Evolutionary conservation across 2,888 invertebrate genomes (phyloP), one percentile per base, ranked within the genome.

Genomic region (Drepanosiphum platanoidis): DNA sequence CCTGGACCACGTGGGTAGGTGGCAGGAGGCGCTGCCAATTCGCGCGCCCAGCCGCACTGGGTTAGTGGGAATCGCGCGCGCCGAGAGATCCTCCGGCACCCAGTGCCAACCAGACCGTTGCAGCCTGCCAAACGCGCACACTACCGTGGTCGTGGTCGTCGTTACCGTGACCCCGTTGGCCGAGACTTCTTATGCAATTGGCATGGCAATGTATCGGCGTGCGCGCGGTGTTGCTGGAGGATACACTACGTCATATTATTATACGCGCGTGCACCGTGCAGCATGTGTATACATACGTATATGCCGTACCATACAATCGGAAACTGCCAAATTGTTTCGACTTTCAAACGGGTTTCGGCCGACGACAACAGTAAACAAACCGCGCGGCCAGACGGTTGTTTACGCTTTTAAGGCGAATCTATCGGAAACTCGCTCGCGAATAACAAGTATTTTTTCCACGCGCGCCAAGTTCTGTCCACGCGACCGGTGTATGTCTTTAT

Each of bases 161-260:
- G 75, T 74, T 64, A 66, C 83, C 83, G 52, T 83, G 83, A 83
- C 83, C 83, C 75, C 75, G 83, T 83, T 83, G 83, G 83, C 83
- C 75, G 34, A 75, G 64, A 64, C 74, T 66, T 83, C 83, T 83
- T 75, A 83, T 74, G 83, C 83, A 75, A 83, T 83, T 83, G 83
- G 83, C 83, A 75, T 66, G 15, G 64, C n/a, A n/a, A n/a, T 64
- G 61, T 64, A 30, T 32, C n/a, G 7, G 42, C 15, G 74, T 27
- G 34, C 66, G 27, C 66, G 27, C 36, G 34, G 15, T 80, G 32
- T 68, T 22, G 27, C 80, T 70, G 80, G 80, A 80, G 52, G 15
- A 34, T 36, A 34, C 64, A 64, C n/a, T n/a, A n/a, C 64, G 64
- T 64, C 64, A 64, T 64, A 61, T 9, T 42, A 42, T 42, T 13